Evolutionary conservation across 2,113 vertebrate genomes (phyloP).

Genomic region (Motacilla tschutschensis): DNA sequence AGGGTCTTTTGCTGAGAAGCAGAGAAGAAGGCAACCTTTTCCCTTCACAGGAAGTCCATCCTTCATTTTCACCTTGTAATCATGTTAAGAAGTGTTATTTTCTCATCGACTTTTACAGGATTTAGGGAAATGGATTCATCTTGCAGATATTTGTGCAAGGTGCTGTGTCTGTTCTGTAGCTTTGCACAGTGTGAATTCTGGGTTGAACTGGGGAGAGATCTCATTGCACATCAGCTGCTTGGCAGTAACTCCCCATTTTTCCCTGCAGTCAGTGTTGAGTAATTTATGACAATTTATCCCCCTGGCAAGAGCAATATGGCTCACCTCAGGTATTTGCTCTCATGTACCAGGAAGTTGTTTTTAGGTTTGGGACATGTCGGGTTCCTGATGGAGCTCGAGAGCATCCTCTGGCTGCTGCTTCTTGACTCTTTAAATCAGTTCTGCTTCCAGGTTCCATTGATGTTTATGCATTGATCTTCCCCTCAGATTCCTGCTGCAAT

Average conservation of each 20-base stretch:
- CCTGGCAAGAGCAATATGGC: neutral
- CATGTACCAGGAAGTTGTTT: neutral
- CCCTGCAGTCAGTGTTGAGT: neutral
- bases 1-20: neutral
- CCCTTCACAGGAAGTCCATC: neutral
- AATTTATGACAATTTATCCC: slow-evolving; percentile 7
- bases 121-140: neutral
- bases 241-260: neutral
- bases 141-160: neutral
- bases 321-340: neutral
- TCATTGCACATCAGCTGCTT: neutral
- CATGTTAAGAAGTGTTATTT: neutral
- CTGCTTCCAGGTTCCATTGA: neutral
- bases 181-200: neutral
- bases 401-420: neutral
- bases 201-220: neutral
- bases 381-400: neutral
- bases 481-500: neutral
- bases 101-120: neutral
- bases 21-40: neutral
- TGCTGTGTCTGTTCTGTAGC: neutral
- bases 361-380: neutral
- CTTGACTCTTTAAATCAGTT: slow-evolving; percentile 14
- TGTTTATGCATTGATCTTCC: neutral
- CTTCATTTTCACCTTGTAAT: neutral